Evolutionary conservation across 1,140 invertebrate species (phyloP), one percentile per base, ranked within the genome.

Genomic region (Andrena cerasifolii): DNA sequence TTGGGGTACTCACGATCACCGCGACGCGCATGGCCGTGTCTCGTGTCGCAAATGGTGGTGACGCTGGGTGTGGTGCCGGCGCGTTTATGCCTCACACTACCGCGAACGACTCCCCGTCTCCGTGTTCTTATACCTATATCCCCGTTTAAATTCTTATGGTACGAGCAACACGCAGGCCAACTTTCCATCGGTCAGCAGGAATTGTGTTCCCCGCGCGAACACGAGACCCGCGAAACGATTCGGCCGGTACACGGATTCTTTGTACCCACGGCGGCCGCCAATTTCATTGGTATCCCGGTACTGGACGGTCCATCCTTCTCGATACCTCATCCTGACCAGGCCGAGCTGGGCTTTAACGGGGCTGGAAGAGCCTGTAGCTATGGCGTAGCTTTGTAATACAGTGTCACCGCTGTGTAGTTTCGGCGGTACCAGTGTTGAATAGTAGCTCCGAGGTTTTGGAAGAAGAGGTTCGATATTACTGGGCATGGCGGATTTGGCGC

Each of bases 71-170:
- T 86, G 84, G 83, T 86, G 75, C 70, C 70, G 84, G 79, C 78
- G 84, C 84, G 79, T 84, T 86, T 86, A 75, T 86, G 72, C 76
- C 73, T 86, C 79, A 86, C 84, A 85, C 84, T 86, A 86, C 79
- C 83, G 67, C 71, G 79, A 85, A 76, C 67, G 83, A 79, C 58
- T 86, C 84, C 84, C 84, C 84, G 84, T 86, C 84, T 85, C 84
- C 83, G 79, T 74, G 65, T 81, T 86, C 84, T 86, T 86, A 86
- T 86, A 86, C 84, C 76, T 86, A 86, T 85, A 86, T 86, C 84
- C 84, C 84, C 84, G 83, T 85, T 85, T 73, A 85, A 86, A 86
- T 86, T 85, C 84, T 76, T 84, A 78, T 74, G 76, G 73, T 62
- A 85, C 80, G 80, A 62, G 45, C 67, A 66, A 78, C 75, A 82